Conservation (phyloP, 2,797 vertebrate genomes). For the Scomberomorus guttatus region DNA sequence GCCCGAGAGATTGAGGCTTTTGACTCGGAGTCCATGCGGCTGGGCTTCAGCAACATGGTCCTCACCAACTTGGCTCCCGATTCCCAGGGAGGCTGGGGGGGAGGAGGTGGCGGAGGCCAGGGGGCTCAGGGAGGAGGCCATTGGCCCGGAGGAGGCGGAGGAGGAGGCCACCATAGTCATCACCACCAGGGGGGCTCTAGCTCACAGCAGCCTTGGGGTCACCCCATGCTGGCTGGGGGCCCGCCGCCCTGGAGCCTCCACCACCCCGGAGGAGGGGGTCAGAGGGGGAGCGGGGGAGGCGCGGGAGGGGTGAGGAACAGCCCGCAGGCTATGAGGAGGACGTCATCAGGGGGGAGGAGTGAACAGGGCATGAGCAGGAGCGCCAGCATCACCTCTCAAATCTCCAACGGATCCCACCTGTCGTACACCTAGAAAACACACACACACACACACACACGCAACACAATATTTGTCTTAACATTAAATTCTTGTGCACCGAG, state of each 20-base stretch:
- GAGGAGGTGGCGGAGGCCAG: conserved; percentile 84
- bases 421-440: conserved; percentile 92
- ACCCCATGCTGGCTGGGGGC: conserved; percentile 92
- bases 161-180: conserved; percentile 74
- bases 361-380: conserved; percentile 99
- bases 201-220: conserved; percentile 92
- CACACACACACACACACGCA: conserved; percentile 34
- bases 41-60: conserved; percentile 99
- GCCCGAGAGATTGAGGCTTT: conserved; percentile 98
- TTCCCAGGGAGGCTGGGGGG: conserved; percentile 93
- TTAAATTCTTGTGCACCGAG: conserved; percentile 32
- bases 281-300: conserved; percentile 92
- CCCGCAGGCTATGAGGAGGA: conserved; percentile 97
- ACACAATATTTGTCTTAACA: conserved; percentile 37
- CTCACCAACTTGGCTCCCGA: conserved; percentile 96
- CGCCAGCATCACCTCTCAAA: conserved; percentile 99
- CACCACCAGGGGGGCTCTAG: conserved; percentile 83
- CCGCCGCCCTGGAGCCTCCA: conserved; percentile 97
- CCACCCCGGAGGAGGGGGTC: conserved; percentile 89
- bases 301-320: conserved; percentile 95
- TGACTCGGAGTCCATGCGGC: conserved; percentile 98
- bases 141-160: conserved; percentile 76
- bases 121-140: conserved; percentile 77
- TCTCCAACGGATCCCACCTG: conserved; percentile 99
- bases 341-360: conserved; percentile 95